These are phyloP conservation scores for Thalassaphorura encarpata DNA, from an alignment of 1,140 invertebrate species.

Conservation along the genomic window DNA sequence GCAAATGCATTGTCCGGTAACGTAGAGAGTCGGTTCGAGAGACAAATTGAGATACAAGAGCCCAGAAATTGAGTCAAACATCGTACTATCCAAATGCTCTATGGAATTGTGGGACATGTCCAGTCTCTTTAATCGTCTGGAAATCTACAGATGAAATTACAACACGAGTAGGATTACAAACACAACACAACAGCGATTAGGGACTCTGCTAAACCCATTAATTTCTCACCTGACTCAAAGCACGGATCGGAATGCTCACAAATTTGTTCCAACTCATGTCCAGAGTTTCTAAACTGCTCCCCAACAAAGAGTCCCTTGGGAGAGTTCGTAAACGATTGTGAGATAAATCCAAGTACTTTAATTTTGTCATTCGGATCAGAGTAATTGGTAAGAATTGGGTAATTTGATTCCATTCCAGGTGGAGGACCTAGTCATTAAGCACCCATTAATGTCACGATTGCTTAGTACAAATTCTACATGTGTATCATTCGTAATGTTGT, in stretches of 20 bases:
- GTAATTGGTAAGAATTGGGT: conserved; percentile 35
- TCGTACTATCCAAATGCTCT: conserved; percentile 75
- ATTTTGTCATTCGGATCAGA: conserved; percentile 36
- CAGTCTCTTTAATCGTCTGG: conserved; percentile 40
- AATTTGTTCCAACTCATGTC: conserved; percentile 37
- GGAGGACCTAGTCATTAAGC: conserved; percentile 35
- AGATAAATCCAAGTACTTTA: conserved; percentile 38
- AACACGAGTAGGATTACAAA: not conserved
- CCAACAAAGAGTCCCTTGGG: conserved; percentile 37
- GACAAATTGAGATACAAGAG: conserved; percentile 66
- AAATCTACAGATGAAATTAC: conserved; percentile 24
- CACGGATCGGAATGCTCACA: conserved; percentile 50
- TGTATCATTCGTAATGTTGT: too few species aligned
- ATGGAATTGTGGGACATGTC: conserved; percentile 69
- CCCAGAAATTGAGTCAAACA: conserved; percentile 69
- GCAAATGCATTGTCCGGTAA: conserved; percentile 81
- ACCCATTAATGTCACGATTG: too few species aligned
- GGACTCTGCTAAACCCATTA: too few species aligned
- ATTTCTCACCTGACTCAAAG: conserved; percentile 3
- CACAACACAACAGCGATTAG: not conserved
- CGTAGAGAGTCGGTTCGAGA: conserved; percentile 67
- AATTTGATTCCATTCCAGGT: conserved; percentile 38
- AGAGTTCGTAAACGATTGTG: conserved; percentile 38
- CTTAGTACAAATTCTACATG: too few species aligned
- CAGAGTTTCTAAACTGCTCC: conserved; percentile 36